phyloP scores from a whole-genome alignment of 1,140 invertebrate genomes.

The Saccostrea glomerata region DNA sequence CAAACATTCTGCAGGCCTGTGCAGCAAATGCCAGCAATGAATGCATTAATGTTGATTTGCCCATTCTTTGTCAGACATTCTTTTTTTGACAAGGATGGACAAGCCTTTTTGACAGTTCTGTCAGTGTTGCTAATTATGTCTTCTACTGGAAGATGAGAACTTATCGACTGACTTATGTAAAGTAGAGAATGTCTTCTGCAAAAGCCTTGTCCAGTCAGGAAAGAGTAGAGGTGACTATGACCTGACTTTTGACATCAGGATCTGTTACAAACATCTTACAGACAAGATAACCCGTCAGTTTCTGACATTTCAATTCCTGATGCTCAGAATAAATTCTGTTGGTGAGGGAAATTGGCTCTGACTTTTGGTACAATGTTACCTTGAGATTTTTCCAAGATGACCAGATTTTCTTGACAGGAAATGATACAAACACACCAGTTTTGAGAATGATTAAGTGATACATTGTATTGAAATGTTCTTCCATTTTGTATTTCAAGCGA shows the following conservation, averaged over 20 bases:
- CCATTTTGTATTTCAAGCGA: neutral
- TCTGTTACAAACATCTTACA: constrained; percentile 8
- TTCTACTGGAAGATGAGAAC: neutral
- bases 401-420: neutral
- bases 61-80: neutral
- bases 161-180: neutral
- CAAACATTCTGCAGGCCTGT: neutral
- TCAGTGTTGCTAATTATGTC: constrained; percentile 4
- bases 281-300: constrained; percentile 17
- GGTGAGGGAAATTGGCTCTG: neutral
- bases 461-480: neutral
- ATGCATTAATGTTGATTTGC: neutral
- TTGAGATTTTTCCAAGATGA: constrained; percentile 1
- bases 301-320: constrained; percentile 26
- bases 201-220: constrained; percentile 7
- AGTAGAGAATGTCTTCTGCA: neutral
- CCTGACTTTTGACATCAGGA: constrained; percentile 6
- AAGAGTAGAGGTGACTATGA: constrained; percentile 12
- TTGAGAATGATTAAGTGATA: neutral
- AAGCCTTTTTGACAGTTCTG: neutral
- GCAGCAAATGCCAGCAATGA: constrained; percentile 4
- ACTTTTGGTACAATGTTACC: neutral
- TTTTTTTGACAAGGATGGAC: constrained; percentile 11
- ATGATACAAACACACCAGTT: neutral
- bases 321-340: neutral